Conservation (phyloP, 2,888 invertebrate species). For the Lepidocyrtinus sp. region DNA sequence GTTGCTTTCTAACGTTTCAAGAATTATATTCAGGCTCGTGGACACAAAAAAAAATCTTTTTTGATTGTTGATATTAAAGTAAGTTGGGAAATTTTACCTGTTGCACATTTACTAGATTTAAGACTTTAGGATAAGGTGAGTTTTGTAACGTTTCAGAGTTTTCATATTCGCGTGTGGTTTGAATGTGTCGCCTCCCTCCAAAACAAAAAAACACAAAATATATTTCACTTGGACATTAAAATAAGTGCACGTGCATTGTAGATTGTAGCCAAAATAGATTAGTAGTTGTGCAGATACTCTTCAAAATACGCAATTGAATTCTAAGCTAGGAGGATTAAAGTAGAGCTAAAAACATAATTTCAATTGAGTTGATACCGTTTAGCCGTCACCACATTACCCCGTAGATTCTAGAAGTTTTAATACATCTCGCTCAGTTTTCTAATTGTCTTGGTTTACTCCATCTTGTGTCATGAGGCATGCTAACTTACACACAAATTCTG, state of each 20-base stretch:
- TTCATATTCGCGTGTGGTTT: background rate
- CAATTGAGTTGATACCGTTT: no score
- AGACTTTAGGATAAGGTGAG: background rate
- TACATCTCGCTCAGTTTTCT: no score
- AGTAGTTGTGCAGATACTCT: background rate
- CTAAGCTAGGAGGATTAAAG: no score
- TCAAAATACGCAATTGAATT: background rate
- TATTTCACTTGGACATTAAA: background rate
- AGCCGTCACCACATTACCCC: no score
- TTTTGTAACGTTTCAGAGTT: background rate
- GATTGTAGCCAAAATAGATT: background rate
- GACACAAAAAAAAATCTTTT: background rate
- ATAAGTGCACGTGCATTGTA: no score
- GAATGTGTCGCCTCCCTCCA: background rate
- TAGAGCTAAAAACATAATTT: no score
- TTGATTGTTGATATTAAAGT: background rate
- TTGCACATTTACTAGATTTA: background rate
- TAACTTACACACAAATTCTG: no score
- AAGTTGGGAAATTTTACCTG: background rate
- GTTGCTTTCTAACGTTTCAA: no score
- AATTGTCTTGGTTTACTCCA: no score
- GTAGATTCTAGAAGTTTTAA: no score
- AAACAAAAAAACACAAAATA: background rate
- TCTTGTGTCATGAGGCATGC: no score
- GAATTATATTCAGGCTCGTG: no score